Percentiles rank a stretch among this genome's conserved stretches.
Evolutionary conservation across 2,797 vertebrate genomes (phyloP).

Genomic region (Takifugu rubripes): DNA sequence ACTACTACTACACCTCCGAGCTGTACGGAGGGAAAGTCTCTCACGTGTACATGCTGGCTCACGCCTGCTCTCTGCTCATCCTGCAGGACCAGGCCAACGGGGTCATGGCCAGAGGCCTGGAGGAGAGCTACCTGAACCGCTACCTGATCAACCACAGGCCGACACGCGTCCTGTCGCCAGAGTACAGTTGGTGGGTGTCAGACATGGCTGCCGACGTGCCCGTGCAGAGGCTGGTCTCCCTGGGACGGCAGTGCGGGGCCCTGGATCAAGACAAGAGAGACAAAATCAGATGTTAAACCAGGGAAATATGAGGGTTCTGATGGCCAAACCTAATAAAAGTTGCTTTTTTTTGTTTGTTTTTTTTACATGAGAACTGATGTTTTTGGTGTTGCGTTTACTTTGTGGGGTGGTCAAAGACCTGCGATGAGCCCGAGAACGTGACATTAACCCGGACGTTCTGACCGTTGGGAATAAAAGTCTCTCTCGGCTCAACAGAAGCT

Average conservation of each 20-base stretch:
- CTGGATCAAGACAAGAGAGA: conserved; percentile 38
- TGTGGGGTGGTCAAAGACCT: too few species aligned
- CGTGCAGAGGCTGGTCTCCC: conserved; percentile 63
- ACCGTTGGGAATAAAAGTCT: conserved; percentile 9
- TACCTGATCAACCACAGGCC: conserved; percentile 74
- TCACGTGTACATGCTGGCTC: conserved; percentile 64
- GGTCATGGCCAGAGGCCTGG: conserved; percentile 51
- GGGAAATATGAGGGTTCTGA: conserved; percentile 3
- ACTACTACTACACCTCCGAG: conserved; percentile 79
- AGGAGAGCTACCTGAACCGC: conserved; percentile 80
- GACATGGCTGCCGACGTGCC: conserved; percentile 51
- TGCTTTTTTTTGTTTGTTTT: not conserved
- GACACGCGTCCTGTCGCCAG: conserved; percentile 76
- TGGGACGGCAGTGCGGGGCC: conserved; percentile 61
- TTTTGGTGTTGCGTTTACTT: not conserved
- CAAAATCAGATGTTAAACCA: conserved; percentile 34
- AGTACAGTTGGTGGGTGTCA: conserved; percentile 79
- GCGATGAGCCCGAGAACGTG: too few species aligned
- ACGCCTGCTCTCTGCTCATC: conserved; percentile 63
- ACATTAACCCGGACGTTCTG: too few species aligned
- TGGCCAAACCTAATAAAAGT: not conserved
- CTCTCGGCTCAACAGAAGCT: conserved; percentile 14
- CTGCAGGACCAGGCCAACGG: conserved; percentile 64
- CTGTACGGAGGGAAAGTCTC: conserved; percentile 72
- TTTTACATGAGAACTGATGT: not conserved